Evolutionary conservation across 2,113 vertebrate species (phyloP).

Genomic region (Paracyprichromis sp.): DNA sequence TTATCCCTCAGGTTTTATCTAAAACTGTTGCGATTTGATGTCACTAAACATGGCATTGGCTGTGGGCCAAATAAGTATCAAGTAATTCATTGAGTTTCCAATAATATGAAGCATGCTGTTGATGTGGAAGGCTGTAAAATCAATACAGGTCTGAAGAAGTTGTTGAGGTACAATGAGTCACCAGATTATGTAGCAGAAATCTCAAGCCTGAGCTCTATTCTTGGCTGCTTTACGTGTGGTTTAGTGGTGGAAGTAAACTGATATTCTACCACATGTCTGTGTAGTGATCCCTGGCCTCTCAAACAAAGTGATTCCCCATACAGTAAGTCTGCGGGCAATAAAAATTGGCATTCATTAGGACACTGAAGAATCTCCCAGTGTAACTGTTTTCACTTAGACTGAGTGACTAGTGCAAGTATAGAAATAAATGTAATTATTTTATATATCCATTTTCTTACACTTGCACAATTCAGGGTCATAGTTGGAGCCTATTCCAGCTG

Average conservation of each 20-base stretch:
- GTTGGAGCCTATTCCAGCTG: not conserved
- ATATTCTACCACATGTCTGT: not conserved
- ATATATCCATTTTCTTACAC: not conserved
- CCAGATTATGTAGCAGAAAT: slow-evolving; percentile 21
- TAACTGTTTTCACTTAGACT: not conserved
- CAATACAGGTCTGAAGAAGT: slow-evolving; percentile 42
- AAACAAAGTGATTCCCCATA: not conserved
- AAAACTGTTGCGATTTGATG: slow-evolving; percentile 20
- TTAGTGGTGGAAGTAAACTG: slow-evolving; percentile 6
- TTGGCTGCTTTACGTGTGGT: slow-evolving; percentile 16
- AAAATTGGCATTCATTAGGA: not conserved
- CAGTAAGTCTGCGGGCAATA: not conserved
- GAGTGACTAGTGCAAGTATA: not conserved
- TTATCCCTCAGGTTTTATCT: not conserved
- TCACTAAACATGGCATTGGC: slow-evolving; percentile 28
- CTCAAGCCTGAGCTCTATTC: not conserved
- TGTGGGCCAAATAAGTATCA: slow-evolving; percentile 23
- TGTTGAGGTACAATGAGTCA: slow-evolving; percentile 23
- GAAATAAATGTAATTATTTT: not conserved
- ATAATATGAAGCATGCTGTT: slow-evolving; percentile 42
- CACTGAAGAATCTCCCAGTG: not conserved
- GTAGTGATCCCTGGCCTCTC: not conserved
- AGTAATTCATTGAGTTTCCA: slow-evolving; percentile 40
- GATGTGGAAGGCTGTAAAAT: slow-evolving; percentile 52
- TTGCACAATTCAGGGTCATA: not conserved